Evolutionary conservation across 2,888 invertebrate genomes (phyloP).

Genomic region (Clunio marinus): DNA sequence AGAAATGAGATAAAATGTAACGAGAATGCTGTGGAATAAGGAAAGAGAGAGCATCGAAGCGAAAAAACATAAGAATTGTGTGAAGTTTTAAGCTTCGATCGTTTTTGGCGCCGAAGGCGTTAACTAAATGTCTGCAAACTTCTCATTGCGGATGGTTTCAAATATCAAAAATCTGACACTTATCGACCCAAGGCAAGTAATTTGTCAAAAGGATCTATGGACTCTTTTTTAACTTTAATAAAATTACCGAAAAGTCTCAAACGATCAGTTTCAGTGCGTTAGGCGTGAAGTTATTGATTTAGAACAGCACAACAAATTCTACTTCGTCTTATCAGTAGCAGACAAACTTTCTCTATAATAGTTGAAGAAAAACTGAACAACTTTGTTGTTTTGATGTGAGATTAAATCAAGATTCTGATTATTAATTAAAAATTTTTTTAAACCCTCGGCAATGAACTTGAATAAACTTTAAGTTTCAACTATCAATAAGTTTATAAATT

Average conservation of each 20-base stretch:
- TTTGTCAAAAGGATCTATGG: not conserved
- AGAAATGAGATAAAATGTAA: not conserved
- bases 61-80: not conserved
- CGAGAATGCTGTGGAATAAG: not conserved
- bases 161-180: not conserved
- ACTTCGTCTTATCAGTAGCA: not conserved
- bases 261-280: not conserved
- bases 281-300: conserved; percentile 13
- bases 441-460: too few relatives aligned
- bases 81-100: not conserved
- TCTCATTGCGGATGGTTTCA: not conserved
- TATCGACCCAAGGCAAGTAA: not conserved
- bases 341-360: too few relatives aligned
- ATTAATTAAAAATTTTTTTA: too few relatives aligned
- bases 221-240: not conserved
- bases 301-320: not conserved
- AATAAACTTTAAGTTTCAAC: too few relatives aligned
- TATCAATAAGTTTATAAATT: too few relatives aligned
- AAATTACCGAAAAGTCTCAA: not conserved
- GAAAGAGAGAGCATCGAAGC: not conserved
- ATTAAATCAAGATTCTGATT: too few relatives aligned
- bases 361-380: too few relatives aligned
- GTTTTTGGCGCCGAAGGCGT: conserved; percentile 21
- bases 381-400: too few relatives aligned
- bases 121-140: conserved; percentile 2